Percentiles rank a stretch among this genome's conserved stretches.
phyloP scores from a whole-genome alignment of 2,113 vertebrate species.

The Platichthys flesus region DNA sequence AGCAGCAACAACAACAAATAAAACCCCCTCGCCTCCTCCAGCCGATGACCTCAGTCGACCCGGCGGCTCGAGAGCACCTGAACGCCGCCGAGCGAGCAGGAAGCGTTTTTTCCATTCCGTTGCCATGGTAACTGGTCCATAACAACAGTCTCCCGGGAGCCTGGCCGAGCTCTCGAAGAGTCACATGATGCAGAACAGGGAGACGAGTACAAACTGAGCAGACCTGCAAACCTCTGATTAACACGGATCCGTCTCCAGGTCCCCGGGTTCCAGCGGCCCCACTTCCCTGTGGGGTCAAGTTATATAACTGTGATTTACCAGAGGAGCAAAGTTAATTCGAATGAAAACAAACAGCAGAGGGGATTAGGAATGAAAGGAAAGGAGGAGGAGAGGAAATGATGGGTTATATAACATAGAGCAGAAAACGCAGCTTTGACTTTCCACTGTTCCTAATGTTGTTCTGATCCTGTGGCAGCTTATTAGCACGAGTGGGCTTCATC shows the following conservation, averaged over 20 bases:
- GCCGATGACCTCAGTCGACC: constrained; percentile 25
- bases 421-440: constrained; percentile 33
- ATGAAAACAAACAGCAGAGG: constrained; percentile 14
- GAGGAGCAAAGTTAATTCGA: constrained; percentile 1
- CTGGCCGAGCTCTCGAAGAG: constrained; percentile 40
- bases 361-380: constrained; percentile 8
- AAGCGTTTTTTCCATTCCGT: constrained; percentile 33
- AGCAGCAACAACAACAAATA: not conserved
- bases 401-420: not conserved
- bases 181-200: constrained; percentile 39
- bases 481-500: constrained; percentile 54
- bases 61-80: not conserved
- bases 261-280: not conserved
- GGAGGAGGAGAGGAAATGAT: not conserved
- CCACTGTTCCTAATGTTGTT: constrained; percentile 28
- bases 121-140: constrained; percentile 67
- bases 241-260: not conserved
- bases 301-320: not conserved
- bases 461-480: constrained; percentile 55
- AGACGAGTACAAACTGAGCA: not conserved
- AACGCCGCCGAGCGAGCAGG: constrained; percentile 18
- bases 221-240: not conserved
- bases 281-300: not conserved
- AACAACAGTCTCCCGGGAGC: constrained; percentile 69
- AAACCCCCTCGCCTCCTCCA: not conserved